These are phyloP conservation scores for Timandra comae DNA, from an alignment of 2,888 invertebrate genomes.

Conservation along the genomic window DNA sequence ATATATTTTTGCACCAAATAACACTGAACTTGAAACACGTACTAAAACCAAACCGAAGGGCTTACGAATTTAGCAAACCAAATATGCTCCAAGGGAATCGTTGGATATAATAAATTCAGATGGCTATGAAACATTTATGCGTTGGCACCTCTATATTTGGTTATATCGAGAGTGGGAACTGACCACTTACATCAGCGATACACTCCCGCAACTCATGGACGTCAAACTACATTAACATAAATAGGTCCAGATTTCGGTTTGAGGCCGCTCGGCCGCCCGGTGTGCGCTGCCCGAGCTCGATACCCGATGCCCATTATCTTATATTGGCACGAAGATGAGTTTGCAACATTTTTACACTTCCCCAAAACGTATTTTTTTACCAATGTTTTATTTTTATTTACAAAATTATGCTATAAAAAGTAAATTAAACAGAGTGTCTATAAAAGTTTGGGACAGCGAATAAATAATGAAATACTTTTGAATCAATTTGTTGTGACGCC, in stretches of 20 bases:
- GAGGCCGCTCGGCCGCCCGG: too few species aligned
- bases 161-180: slow-evolving; percentile 12
- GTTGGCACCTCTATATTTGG: slow-evolving; percentile 14
- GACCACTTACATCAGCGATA: slow-evolving; percentile 23
- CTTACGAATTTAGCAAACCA: slow-evolving; percentile 7
- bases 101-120: slow-evolving; percentile 22
- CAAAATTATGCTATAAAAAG: slow-evolving; percentile 22
- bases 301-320: slow-evolving; percentile 37
- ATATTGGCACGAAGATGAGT: slow-evolving; percentile 44
- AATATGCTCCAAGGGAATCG: slow-evolving; percentile 17
- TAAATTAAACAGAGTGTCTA: slow-evolving; percentile 20
- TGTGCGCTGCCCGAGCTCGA: too few species aligned
- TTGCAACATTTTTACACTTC: slow-evolving; percentile 43
- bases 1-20: too few species aligned
- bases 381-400: slow-evolving; percentile 26
- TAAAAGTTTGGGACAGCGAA: slow-evolving; percentile 17
- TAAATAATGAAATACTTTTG: slow-evolving; percentile 22
- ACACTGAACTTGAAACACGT: not conserved
- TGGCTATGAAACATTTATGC: slow-evolving; percentile 25
- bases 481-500: slow-evolving; percentile 21
- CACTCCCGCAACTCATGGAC: slow-evolving; percentile 29
- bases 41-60: too few species aligned
- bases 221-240: slow-evolving; percentile 50
- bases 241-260: slow-evolving; percentile 44
- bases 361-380: slow-evolving; percentile 29